Conservation (phyloP, 2,797 vertebrate genomes). For the Hypotaenidia philippensis region DNA sequence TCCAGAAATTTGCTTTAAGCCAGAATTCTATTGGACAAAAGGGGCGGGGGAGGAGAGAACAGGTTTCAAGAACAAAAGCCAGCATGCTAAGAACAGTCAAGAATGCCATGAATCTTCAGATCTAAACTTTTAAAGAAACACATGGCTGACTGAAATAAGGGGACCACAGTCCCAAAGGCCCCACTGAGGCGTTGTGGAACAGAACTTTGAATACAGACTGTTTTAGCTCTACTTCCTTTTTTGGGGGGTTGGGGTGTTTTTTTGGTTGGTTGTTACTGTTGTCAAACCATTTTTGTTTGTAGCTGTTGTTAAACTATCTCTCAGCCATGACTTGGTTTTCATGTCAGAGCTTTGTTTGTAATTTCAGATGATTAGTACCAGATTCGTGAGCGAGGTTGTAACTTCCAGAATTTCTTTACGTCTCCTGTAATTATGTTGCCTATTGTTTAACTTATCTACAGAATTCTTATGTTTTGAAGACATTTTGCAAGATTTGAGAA, state of each 20-base stretch:
- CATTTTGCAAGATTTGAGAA: background rate
- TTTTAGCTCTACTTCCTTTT: background rate
- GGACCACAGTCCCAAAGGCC: background rate
- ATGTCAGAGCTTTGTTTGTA: slow-evolving; percentile 1
- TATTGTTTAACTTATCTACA: background rate
- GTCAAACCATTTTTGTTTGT: background rate
- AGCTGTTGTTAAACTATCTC: background rate
- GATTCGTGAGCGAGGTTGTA: background rate
- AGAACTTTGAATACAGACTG: slow-evolving; percentile 9
- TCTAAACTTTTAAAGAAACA: background rate
- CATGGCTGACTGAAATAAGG: background rate
- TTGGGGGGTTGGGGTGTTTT: background rate
- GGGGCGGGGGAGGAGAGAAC: fast-evolving
- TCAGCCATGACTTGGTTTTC: background rate
- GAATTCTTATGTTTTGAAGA: background rate
- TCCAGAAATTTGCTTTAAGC: slow-evolving; percentile 6
- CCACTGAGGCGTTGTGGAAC: background rate
- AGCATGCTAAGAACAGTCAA: background rate
- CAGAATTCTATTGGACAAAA: slow-evolving; percentile 13
- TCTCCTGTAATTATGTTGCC: background rate
- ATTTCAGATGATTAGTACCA: background rate
- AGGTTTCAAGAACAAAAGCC: slow-evolving; percentile 7
- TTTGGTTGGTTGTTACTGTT: background rate
- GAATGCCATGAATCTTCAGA: background rate
- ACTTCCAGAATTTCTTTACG: background rate